Percentiles rank a stretch among this genome's conserved stretches.
These are phyloP conservation scores for Drosophila ustulata DNA, from an alignment of 2,888 invertebrate species.

Conservation along the genomic window DNA sequence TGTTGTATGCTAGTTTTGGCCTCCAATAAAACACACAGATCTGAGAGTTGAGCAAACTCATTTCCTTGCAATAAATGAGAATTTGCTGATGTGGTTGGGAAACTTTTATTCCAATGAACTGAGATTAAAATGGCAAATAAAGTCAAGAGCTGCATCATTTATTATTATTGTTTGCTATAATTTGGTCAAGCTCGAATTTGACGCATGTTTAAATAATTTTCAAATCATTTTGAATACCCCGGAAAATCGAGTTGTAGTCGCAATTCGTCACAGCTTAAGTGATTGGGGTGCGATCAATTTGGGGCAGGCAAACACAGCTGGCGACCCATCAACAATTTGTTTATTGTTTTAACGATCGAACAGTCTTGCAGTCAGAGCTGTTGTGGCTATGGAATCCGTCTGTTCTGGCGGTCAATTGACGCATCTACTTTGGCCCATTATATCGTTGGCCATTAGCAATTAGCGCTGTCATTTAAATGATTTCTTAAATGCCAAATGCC, in stretches of 20 bases:
- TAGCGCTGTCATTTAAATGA: constrained; percentile 64
- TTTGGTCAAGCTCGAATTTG: too few relatives aligned
- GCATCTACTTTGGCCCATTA: constrained; percentile 46
- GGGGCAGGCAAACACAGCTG: constrained; percentile 17
- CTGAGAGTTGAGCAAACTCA: too few relatives aligned
- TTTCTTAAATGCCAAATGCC: constrained; percentile 45
- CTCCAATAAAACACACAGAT: too few relatives aligned
- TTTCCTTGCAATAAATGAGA: too few relatives aligned
- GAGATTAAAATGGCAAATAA: not conserved
- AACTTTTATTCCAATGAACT: not conserved
- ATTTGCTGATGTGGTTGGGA: too few relatives aligned
- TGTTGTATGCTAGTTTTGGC: too few relatives aligned
- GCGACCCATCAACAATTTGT: constrained; percentile 32
- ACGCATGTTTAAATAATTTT: not conserved
- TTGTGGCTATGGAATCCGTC: constrained; percentile 15
- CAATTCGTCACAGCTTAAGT: constrained; percentile 24
- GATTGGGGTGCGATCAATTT: constrained; percentile 18
- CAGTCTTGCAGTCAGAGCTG: constrained; percentile 27
- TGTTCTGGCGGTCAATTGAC: constrained; percentile 44
- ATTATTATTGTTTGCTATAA: too few relatives aligned
- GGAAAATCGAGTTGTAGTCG: not conserved
- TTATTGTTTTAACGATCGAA: constrained; percentile 44
- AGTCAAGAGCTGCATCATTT: too few relatives aligned
- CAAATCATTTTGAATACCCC: not conserved
- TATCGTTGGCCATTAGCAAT: constrained; percentile 50